Base-by-base conservation (phyloP, 2,113 vertebrate species). In the Eudyptes chrysolophus region DNA sequence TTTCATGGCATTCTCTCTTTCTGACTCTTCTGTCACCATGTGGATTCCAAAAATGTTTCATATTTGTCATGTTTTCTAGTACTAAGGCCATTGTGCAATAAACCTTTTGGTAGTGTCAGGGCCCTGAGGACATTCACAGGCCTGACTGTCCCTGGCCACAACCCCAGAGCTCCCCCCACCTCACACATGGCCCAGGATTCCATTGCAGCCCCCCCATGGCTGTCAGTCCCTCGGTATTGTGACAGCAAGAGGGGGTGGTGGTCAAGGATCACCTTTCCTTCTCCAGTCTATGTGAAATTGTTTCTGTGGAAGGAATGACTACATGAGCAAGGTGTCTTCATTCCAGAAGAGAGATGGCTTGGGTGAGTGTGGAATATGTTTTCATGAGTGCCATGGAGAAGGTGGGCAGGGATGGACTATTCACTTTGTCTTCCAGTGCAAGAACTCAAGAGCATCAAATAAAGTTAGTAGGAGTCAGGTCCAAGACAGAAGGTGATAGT, bases 121-220 rank as follows among this genome's bases (percentile, higher is more conserved):
- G 20, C 18, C 12, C 52, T 80, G n/a, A 55, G 16, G 26, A 6
- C 17, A 15, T 7, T 52, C 38, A 58, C 11, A 36, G 27, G 4
- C 8, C 16, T 51, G 25, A 5, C 6, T 7, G 5, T 11, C 7
- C 5, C 15, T 69, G 11, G 1, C 13, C 6, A 46, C 2, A 0
- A 1, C 1, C 5, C 1, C 3, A 0, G 34, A 21, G 7, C 6
- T 40, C 1, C 4, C 2, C 0, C 1, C 0, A 42, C 20, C 18
- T 1, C 2, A 0, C 17, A 32, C 11, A 7, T 13, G 24, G 29
- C 9, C 64, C 32, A 48, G 24, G 30, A 32, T 11, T 52, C 10
- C 24, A 9, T 9, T 46, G 16, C 29, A 76, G 18, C 7, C 6
- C 8, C 8, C 8, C 6, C 4, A 11, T 0, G 1, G 14, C 27